A percentile compares a stretch with the other conserved stretches of the same genome.
These are phyloP conservation scores for Abrostola triplasia DNA, from an alignment of 2,888 invertebrate species.

Conservation along the genomic window DNA sequence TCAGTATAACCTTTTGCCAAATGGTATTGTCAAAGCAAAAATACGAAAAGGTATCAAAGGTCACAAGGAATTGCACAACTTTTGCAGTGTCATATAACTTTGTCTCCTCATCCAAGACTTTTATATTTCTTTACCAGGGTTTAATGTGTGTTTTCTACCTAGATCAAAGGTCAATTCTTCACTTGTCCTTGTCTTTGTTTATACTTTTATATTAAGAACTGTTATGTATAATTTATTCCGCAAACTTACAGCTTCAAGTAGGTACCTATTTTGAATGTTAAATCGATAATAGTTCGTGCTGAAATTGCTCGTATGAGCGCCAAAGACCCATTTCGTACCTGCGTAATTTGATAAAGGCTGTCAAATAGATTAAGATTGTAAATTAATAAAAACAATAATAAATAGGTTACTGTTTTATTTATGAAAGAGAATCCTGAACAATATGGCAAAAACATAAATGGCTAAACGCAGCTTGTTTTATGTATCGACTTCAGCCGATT, in stretches of 20 bases:
- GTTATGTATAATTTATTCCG: neutral
- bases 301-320: slow-evolving; percentile 24
- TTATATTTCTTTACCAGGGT: too few relatives aligned
- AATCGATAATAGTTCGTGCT: slow-evolving; percentile 11
- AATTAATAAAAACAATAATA: slow-evolving; percentile 33
- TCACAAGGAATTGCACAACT: too few relatives aligned
- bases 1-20: neutral
- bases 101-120: too few relatives aligned
- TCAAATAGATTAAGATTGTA: slow-evolving; percentile 42
- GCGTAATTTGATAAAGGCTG: slow-evolving; percentile 43
- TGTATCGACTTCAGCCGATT: too few relatives aligned
- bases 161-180: too few relatives aligned
- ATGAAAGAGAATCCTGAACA: neutral
- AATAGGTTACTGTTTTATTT: slow-evolving; percentile 18
- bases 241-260: neutral
- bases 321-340: slow-evolving; percentile 51
- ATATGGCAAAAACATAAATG: too few relatives aligned
- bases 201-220: neutral
- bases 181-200: too few relatives aligned
- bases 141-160: too few relatives aligned
- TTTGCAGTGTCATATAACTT: too few relatives aligned
- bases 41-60: too few relatives aligned
- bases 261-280: slow-evolving; percentile 3
- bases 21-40: too few relatives aligned
- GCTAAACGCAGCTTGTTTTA: too few relatives aligned